A percentile compares a stretch with the other conserved stretches of the same genome.
Evolutionary conservation across 2,888 invertebrate genomes (phyloP).

Genomic region (Meiosimyza decipiens): DNA sequence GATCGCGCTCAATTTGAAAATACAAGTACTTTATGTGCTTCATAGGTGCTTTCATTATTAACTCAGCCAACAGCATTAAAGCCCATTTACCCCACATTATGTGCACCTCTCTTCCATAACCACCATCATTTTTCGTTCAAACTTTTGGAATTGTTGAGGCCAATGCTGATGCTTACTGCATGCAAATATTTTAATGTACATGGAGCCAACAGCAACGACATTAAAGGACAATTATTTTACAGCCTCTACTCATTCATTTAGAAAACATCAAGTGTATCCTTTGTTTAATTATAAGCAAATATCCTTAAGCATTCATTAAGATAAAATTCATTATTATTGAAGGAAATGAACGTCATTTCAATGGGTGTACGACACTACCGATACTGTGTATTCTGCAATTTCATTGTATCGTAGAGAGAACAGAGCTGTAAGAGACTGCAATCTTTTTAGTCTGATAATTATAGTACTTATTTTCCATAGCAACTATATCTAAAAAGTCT

Average conservation of each 20-base stretch:
- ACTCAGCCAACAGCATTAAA: conserved; percentile 11
- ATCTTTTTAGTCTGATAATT: too few relatives aligned
- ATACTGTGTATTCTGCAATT: too few relatives aligned
- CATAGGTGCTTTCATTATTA: not conserved
- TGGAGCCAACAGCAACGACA: not conserved
- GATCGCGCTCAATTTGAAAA: not conserved
- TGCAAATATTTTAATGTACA: not conserved
- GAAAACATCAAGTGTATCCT: conserved; percentile 21
- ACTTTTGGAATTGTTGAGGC: too few relatives aligned
- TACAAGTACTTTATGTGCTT: too few relatives aligned
- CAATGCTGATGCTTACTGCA: too few relatives aligned
- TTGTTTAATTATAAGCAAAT: conserved; percentile 35
- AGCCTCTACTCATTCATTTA: conserved; percentile 9
- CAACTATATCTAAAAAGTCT: too few relatives aligned
- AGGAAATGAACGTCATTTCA: conserved; percentile 15
- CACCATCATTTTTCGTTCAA: too few relatives aligned
- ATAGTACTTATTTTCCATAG: too few relatives aligned
- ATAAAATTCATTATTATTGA: conserved; percentile 28
- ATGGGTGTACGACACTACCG: not conserved
- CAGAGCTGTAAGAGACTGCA: too few relatives aligned
- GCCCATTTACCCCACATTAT: too few relatives aligned
- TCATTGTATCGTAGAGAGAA: too few relatives aligned
- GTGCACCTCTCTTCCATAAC: too few relatives aligned
- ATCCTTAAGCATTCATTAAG: conserved; percentile 32
- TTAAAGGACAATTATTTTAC: conserved; percentile 29